Evolutionary conservation across 2,113 vertebrate genomes (phyloP).

Genomic region (Pedetes capensis): DNA sequence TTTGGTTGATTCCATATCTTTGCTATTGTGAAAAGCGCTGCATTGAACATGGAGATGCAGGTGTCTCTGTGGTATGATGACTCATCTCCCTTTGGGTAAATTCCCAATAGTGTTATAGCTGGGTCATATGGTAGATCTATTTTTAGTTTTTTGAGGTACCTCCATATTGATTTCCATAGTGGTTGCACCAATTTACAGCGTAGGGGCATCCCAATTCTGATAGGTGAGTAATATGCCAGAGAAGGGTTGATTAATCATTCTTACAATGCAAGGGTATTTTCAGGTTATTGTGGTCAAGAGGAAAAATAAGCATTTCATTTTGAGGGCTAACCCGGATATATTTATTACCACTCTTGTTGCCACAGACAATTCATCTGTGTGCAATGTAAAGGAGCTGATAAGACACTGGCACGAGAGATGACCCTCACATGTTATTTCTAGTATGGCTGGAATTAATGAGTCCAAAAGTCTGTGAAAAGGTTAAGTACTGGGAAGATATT

Average conservation of each 20-base stretch:
- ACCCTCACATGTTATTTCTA: neutral
- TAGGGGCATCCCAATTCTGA: neutral
- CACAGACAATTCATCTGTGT: neutral
- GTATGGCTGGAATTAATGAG: neutral
- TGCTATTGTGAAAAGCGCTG: too few species aligned
- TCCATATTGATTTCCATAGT: too few species aligned
- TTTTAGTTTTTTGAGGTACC: too few species aligned
- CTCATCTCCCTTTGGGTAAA: too few species aligned
- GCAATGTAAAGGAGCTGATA: neutral
- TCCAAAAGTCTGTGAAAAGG: neutral
- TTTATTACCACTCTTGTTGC: neutral
- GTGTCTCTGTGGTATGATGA: too few species aligned
- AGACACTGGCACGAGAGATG: neutral
- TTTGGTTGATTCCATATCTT: too few species aligned
- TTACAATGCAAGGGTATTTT: neutral
- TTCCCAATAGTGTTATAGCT: too few species aligned
- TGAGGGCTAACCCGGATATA: neutral
- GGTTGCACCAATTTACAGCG: too few species aligned
- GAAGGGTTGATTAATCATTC: neutral
- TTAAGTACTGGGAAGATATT: neutral
- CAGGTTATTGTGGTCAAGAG: neutral
- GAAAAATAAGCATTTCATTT: neutral
- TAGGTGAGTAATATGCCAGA: neutral
- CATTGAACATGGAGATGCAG: too few species aligned
- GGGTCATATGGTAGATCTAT: too few species aligned